Evolutionary conservation across 2,797 vertebrate genomes (phyloP).

Genomic region (Catostomus latipinnis): DNA sequence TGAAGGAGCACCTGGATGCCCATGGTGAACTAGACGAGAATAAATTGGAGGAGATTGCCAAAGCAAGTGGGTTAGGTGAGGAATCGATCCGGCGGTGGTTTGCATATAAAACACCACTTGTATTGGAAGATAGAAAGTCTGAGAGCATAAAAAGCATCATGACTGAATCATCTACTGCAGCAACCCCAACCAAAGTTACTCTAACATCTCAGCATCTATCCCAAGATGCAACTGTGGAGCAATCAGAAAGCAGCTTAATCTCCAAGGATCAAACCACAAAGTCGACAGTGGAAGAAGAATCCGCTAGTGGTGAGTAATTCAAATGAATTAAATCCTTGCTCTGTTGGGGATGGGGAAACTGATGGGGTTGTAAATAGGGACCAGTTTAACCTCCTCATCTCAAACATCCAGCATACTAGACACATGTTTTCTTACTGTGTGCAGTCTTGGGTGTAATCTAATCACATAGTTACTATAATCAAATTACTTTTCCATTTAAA

Average conservation of each 20-base stretch:
- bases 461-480: too few relatives aligned
- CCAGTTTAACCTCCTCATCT: too few relatives aligned
- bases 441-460: too few relatives aligned
- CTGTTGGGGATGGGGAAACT: background rate
- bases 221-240: conserved; percentile 67
- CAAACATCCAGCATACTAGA: too few relatives aligned
- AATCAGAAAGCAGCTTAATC: conserved; percentile 62
- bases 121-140: conserved; percentile 53
- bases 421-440: too few relatives aligned
- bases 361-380: too few relatives aligned
- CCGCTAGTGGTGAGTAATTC: conserved; percentile 68
- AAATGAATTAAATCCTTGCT: background rate
- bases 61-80: conserved; percentile 81
- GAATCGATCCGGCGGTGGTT: conserved; percentile 92
- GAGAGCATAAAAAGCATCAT: conserved; percentile 45
- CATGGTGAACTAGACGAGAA: conserved; percentile 82
- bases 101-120: conserved; percentile 68
- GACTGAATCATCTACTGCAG: background rate
- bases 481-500: too few relatives aligned
- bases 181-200: conserved; percentile 14
- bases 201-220: conserved; percentile 60
- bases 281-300: conserved; percentile 50
- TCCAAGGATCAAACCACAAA: conserved; percentile 50
- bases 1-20: conserved; percentile 82
- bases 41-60: conserved; percentile 83